Evolutionary conservation across 37 sponge, comb jelly and placozoan species (phyloP), one percentile per base, ranked within the genome.

Genomic region (Oopsacas minuta): DNA sequence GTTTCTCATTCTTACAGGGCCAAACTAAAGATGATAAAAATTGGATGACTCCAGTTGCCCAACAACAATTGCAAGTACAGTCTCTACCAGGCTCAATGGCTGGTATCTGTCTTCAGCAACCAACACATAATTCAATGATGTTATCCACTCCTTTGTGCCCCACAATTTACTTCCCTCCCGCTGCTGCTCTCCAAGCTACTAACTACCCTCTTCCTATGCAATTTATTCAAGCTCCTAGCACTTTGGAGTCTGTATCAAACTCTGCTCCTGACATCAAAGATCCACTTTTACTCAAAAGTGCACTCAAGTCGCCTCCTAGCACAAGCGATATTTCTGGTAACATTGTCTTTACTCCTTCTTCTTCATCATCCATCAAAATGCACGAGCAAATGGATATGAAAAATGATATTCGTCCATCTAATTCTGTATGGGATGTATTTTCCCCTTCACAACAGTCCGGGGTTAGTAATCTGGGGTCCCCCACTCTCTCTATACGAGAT

Each of bases 121-220:
- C 20, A 20, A 5, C 75, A 25, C 75, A 61, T 34, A 61, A 61
- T 61, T n/a, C 75, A 10, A 61, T 61, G 75, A 61, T 61, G 75
- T 34, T 61, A 7, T 61, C 75, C 28, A 12, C 75, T 7, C 75
- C 75, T 61, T 61, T 61, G 22, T 61, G 75, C 75, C 75, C 75
- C 30, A n/a, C n/a, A n/a, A 61, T 61, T 3, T 61, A 61, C 30
- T n/a, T 61, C 75, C 75, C 75, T 12, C 22, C 22, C 28, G 30
- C 75, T 3, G 30, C 75, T 34, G 75, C 75, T 25, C 30, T 61
- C 28, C 75, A 61, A 61, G 75, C 75, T 61, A 61, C 75, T 12
- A 61, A 61, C 30, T 61, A 61, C 30, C 75, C 75, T 61, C 75
- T 61, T 61, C 75, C 75, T 3, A 61, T 61, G 75, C 75, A 61